A percentile compares a stretch with the other conserved stretches of the same genome.
Conservation (phyloP, 2,113 vertebrate species). For the Alectura lathami region DNA sequence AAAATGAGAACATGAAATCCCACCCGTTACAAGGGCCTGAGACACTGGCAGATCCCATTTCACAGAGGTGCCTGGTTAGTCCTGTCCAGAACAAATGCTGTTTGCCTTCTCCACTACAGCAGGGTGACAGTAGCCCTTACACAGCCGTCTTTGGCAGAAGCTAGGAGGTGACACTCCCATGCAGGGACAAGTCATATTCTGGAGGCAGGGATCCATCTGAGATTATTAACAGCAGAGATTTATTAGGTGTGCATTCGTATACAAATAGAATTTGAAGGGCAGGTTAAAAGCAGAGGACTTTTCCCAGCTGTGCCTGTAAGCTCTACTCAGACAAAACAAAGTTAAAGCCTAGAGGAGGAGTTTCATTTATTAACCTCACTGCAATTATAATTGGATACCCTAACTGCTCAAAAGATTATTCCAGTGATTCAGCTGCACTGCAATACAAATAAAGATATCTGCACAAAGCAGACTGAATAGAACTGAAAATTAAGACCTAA, state of each 20-base stretch:
- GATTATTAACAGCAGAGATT: not conserved
- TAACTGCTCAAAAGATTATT: not conserved
- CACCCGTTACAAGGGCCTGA: not conserved
- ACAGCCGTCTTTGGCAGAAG: not conserved
- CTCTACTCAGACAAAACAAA: not conserved
- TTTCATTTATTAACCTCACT: not conserved
- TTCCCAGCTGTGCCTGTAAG: not conserved
- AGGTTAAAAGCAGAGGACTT: not conserved
- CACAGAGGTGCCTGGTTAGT: not conserved
- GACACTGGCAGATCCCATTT: not conserved
- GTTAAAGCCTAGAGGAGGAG: not conserved
- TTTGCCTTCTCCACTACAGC: not conserved
- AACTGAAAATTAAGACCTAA: slow-evolving; percentile 48
- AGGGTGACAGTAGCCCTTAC: not conserved
- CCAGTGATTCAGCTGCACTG: not conserved
- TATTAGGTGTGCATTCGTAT: not conserved
- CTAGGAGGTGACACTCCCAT: not conserved
- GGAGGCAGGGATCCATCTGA: not conserved
- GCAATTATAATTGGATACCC: not conserved
- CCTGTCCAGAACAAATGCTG: not conserved
- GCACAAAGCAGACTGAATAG: slow-evolving; percentile 22
- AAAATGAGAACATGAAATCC: not conserved
- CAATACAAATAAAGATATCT: not conserved
- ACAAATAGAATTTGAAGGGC: not conserved
- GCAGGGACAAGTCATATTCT: not conserved